Evolutionary conservation across 2,113 vertebrate genomes (phyloP), one percentile per base, ranked within the genome.

Genomic region (Ochotona princeps): DNA sequence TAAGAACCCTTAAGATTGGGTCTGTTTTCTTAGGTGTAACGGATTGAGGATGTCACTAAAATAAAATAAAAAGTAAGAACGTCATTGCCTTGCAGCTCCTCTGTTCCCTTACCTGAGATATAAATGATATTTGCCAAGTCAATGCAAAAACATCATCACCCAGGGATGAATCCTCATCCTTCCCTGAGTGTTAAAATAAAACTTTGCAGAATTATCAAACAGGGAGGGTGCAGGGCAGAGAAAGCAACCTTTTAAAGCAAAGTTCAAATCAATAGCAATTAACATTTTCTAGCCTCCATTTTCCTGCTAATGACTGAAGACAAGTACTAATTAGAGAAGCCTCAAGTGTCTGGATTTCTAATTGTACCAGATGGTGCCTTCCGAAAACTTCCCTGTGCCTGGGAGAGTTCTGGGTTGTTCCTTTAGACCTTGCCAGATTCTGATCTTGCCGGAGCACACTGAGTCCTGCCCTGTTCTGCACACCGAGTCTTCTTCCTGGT

Each of bases 241-340:
- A 91, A 87, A 30, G 47, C 69, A 51, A 89, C 89, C 8, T 97
- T 96, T 87, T 70, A 63, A 93, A 86, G 96, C 30, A 90, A 95
- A 93, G 90, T 96, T 97, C 88, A 88, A 88, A 91, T 95, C 76
- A 82, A 38, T 96, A 96, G 89, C 13, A 74, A 89, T 93, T 88
- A 96, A 61, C 94, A 95, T 97, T 97, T 94, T 57, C 72, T 10
- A 91, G 72, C 63, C 81, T 92, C 91, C 75, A 18, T 96, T 97
- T 97, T 97, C 63, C 47, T 90, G 89, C 78, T 96, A 81, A 76
- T 97, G 93, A 96, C 51, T 93, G 78, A 96, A 96, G 90, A 88
- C 47, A 96, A 94, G 94, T 94, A 83, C 95, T 96, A 96, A 95
- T 97, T 96, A 97, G 92, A 96, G 94, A 94, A 91, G 23, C 23